Evolutionary conservation across 2,113 vertebrate species (phyloP).

Genomic region (Terrapene triunguis): DNA sequence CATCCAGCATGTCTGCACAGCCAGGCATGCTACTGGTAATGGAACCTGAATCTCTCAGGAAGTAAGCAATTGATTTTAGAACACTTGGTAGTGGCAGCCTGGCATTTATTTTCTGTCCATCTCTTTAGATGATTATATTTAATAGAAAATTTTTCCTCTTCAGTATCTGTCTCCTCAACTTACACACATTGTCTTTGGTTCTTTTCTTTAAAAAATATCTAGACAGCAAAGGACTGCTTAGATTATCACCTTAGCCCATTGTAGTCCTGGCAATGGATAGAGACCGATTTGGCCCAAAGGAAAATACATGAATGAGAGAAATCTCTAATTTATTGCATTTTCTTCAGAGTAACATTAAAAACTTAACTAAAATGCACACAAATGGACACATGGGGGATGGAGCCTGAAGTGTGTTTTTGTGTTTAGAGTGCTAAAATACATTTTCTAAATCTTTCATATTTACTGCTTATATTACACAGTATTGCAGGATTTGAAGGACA

Average conservation of each 20-base stretch:
- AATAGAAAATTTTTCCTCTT: not conserved
- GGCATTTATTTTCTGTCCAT: not conserved
- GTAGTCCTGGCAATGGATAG: not conserved
- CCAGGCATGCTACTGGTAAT: not conserved
- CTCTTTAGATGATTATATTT: not conserved
- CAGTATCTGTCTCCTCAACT: not conserved
- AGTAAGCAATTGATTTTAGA: not conserved
- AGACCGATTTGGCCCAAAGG: not conserved
- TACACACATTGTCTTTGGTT: not conserved
- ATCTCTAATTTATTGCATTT: not conserved
- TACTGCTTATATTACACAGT: not conserved
- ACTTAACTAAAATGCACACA: not conserved
- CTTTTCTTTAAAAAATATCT: not conserved
- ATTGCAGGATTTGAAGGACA: not conserved
- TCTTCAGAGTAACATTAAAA: not conserved
- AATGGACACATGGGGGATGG: not conserved
- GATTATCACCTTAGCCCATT: not conserved
- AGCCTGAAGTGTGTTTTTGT: not conserved
- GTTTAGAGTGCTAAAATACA: not conserved
- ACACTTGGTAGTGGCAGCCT: not conserved
- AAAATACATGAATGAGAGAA: not conserved
- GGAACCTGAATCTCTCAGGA: not conserved
- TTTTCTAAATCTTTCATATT: not conserved
- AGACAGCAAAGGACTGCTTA: not conserved
- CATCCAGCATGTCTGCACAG: not conserved